Evolutionary conservation across 1,140 invertebrate genomes (phyloP).

Genomic region (Holcopasites calliopsidis): DNA sequence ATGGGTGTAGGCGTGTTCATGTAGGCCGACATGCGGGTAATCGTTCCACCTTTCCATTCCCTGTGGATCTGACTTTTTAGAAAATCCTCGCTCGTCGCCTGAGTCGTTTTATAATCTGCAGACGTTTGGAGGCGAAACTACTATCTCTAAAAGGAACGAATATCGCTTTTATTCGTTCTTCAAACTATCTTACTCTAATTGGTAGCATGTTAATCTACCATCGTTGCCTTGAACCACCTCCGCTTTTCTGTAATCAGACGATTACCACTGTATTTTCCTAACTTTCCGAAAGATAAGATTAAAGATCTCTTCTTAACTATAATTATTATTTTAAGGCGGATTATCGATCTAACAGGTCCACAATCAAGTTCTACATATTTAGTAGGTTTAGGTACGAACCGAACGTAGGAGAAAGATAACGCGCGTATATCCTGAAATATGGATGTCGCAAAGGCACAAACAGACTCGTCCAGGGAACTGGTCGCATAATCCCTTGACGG

Average conservation of each 20-base stretch:
- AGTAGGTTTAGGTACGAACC: no score
- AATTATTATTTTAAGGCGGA: no score
- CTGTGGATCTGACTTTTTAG: constrained; percentile 43
- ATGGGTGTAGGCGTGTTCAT: constrained; percentile 19
- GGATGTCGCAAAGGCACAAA: constrained; percentile 10
- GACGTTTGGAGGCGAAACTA: constrained; percentile 6
- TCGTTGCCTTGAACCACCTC: neutral
- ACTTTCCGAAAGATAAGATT: neutral
- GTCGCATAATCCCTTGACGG: constrained; percentile 56
- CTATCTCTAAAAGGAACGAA: constrained; percentile 6
- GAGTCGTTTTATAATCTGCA: constrained; percentile 33
- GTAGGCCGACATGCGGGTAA: constrained; percentile 44
- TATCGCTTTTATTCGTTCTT: neutral
- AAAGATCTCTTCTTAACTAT: neutral
- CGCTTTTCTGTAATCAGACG: neutral
- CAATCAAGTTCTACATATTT: neutral
- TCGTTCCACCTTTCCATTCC: constrained; percentile 40
- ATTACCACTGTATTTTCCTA: neutral
- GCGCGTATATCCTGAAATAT: constrained; percentile 20
- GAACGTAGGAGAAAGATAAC: constrained; percentile 6
- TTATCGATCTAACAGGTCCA: no score
- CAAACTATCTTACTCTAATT: neutral
- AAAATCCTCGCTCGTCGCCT: constrained; percentile 18
- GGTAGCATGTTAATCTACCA: neutral
- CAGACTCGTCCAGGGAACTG: constrained; percentile 37